phyloP scores from a whole-genome alignment of 2,888 invertebrate genomes.

The Teinopalpus imperialis region DNA sequence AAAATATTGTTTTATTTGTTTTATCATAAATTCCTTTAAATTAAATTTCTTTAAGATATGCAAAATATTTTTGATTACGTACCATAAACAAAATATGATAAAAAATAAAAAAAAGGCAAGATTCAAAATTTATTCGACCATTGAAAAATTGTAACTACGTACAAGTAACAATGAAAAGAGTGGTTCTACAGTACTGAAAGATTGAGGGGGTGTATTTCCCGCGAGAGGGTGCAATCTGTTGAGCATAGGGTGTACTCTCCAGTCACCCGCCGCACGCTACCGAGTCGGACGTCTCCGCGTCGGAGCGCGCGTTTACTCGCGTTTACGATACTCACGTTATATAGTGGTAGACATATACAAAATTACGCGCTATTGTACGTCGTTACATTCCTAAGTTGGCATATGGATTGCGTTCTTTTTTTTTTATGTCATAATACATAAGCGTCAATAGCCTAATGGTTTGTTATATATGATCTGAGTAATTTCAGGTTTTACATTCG shows the following conservation, averaged over 20 bases:
- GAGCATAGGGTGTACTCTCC: conserved; percentile 70
- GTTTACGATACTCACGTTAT: conserved; percentile 10
- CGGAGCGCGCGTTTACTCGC: conserved; percentile 7
- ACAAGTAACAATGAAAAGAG: conserved; percentile 12
- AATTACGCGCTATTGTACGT: conserved; percentile 13
- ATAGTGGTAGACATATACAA: conserved; percentile 6
- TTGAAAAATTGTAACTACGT: too few relatives aligned
- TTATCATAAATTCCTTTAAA: too few relatives aligned
- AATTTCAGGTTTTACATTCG: too few relatives aligned
- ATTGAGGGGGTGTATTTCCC: conserved; percentile 47
- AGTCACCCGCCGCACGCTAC: conserved; percentile 64
- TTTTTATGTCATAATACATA: too few relatives aligned
- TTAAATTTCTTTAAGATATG: too few relatives aligned
- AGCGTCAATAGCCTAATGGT: too few relatives aligned
- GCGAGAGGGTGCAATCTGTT: conserved; percentile 76
- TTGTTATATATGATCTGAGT: too few relatives aligned
- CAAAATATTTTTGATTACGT: too few relatives aligned
- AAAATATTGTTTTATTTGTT: too few relatives aligned
- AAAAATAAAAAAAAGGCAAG: too few relatives aligned
- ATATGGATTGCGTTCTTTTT: background rate
- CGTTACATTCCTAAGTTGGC: conserved; percentile 2
- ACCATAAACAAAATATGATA: too few relatives aligned
- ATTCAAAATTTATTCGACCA: too few relatives aligned
- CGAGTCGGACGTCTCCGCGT: conserved; percentile 45
- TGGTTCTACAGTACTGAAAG: conserved; percentile 8